A percentile compares a stretch with the other conserved stretches of the same genome.
phyloP scores from a whole-genome alignment of 2,888 invertebrate species.

The Nephrotoma flavescens region DNA sequence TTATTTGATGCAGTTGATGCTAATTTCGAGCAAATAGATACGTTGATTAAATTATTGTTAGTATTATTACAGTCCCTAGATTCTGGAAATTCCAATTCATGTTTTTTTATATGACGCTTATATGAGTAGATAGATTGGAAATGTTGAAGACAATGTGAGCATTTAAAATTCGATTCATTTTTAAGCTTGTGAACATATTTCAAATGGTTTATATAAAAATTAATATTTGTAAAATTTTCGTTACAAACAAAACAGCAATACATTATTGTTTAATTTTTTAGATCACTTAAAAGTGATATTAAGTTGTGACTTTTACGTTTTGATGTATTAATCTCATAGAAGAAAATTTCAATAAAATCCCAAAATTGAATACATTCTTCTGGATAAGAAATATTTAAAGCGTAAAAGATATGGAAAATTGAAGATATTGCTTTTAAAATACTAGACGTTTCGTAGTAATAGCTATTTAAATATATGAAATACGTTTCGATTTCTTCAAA shows the following conservation, averaged over 20 bases:
- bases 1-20: neutral
- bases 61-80: neutral
- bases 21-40: neutral
- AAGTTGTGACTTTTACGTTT: neutral
- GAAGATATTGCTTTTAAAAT: neutral
- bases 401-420: neutral
- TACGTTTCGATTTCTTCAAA: neutral
- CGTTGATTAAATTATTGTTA: neutral
- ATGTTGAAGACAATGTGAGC: neutral
- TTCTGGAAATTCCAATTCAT: neutral
- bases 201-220: neutral
- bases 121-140: neutral
- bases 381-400: neutral
- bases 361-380: neutral
- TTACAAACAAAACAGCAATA: neutral
- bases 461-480: constrained; percentile 1
- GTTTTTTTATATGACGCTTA: neutral
- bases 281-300: neutral
- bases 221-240: neutral
- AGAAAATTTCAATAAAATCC: neutral
- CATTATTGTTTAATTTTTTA: neutral
- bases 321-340: neutral
- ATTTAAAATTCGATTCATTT: neutral
- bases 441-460: neutral
- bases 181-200: neutral